Base-by-base conservation (phyloP, 2,113 vertebrate genomes). In the Carassius gibelio region DNA sequence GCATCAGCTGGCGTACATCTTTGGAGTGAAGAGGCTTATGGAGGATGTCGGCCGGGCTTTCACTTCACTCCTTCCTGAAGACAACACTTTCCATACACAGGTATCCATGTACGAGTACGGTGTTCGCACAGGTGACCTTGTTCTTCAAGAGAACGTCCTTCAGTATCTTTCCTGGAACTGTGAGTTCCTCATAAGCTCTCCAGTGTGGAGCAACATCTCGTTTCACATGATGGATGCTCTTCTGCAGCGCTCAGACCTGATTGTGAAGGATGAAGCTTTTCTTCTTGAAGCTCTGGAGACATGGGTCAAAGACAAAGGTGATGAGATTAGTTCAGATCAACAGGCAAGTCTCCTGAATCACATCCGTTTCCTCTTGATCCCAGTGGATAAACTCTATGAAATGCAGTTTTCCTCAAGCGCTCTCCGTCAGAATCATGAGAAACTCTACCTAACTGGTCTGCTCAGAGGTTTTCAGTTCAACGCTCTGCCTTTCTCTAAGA, bases 301-400 rank as follows among this genome's bases (percentile, higher is more conserved):
- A 10, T 96, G 94, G 94, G 90, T 92, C 83, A 57, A 1, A 19
- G 84, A 86, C 19, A 83, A 81, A 64, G 77, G 15, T 14, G 5
- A 86, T 48, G 62, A 71, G 0, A 2, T 42, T 13, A 85, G 59
- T 82, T 75, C 3, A 4, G 89, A 90, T 10, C 52, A 21, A 17
- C 90, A 92, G 68, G 80, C n/a, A 0, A 42, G 17, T 10, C 81
- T 96, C 30, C 4, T 96, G 76, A 87, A 75, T 38, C 52, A 3
- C 8, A 72, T 96, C 36, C 93, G 94, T 8, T 96, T 97, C 84
- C 93, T 94, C 15, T 94, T 96, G 94, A 94, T 96, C 52, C 75
- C 87, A 0, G 92, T 91, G 0, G 85, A 92, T 84, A 89, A 91
- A 4, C 93, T 96, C 1, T 94, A 93, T 23, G 75, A 90, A 3